These are phyloP conservation scores for Masnerella sp. DNA, from an alignment of 2,888 invertebrate genomes.

Conservation along the genomic window DNA sequence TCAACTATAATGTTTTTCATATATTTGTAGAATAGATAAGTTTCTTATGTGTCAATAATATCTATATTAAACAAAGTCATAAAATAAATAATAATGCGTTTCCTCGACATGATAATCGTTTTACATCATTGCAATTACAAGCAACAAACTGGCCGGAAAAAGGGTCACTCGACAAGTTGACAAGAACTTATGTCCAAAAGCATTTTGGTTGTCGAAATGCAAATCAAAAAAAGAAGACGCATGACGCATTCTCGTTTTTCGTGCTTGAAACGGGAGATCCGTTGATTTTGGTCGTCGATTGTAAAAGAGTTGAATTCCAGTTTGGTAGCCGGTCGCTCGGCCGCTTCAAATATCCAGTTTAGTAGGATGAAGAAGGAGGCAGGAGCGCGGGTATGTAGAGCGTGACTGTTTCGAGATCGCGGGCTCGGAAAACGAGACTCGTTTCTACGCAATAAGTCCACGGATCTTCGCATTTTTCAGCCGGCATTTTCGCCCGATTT, in stretches of 20 bases:
- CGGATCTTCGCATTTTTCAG: slow-evolving; percentile 39
- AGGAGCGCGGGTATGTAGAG: slow-evolving; percentile 65
- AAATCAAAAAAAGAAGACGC: not conserved
- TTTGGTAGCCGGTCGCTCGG: slow-evolving; percentile 53
- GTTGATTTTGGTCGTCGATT: slow-evolving; percentile 51
- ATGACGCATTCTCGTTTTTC: slow-evolving; percentile 23
- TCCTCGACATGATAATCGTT: too few relatives aligned
- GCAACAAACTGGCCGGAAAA: too few relatives aligned
- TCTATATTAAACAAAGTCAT: too few relatives aligned
- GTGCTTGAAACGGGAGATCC: slow-evolving; percentile 20
- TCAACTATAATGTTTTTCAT: too few relatives aligned
- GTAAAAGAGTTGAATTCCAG: slow-evolving; percentile 56
- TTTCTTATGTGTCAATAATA: too few relatives aligned
- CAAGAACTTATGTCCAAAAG: too few relatives aligned
- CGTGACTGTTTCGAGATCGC: slow-evolving; percentile 66
- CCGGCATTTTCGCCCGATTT: too few relatives aligned
- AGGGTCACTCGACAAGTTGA: too few relatives aligned
- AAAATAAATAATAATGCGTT: too few relatives aligned
- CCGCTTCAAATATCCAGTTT: slow-evolving; percentile 67
- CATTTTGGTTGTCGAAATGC: not conserved
- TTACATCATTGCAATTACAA: too few relatives aligned
- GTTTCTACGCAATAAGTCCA: slow-evolving; percentile 60
- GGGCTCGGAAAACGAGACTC: slow-evolving; percentile 61
- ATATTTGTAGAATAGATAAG: too few relatives aligned
- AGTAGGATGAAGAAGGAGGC: slow-evolving; percentile 69